These are phyloP conservation scores for Drosophila mulleri DNA, from an alignment of 2,888 invertebrate genomes.

Conservation along the genomic window DNA sequence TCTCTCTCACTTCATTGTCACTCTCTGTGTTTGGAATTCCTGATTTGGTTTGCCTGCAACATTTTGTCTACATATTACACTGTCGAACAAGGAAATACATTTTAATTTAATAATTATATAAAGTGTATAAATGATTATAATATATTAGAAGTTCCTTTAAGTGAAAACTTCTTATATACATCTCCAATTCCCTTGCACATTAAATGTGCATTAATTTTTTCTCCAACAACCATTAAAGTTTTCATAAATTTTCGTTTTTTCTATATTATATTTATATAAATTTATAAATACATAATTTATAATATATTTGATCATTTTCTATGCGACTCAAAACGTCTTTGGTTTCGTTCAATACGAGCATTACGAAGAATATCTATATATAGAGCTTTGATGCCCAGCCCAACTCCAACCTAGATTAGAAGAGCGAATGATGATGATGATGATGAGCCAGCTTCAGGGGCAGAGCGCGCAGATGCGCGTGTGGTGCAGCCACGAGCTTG, in stretches of 20 bases:
- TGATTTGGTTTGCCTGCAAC: conserved; percentile 42
- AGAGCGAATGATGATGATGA: conserved; percentile 76
- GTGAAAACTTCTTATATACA: no score
- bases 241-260: conserved; percentile 10
- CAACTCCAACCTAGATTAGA: conserved; percentile 38
- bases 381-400: conserved; percentile 5
- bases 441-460: conserved; percentile 71
- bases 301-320: conserved; percentile 20
- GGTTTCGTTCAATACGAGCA: conserved; percentile 33
- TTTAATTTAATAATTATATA: background rate
- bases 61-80: conserved; percentile 29
- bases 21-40: conserved; percentile 54
- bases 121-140: background rate
- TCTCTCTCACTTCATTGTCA: conserved; percentile 6
- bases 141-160: no score
- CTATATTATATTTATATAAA: conserved; percentile 22
- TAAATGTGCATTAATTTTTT: background rate
- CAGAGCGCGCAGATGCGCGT: conserved; percentile 74
- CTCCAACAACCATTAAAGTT: background rate
- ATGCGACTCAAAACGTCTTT: conserved; percentile 52
- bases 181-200: background rate
- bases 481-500: conserved; percentile 69
- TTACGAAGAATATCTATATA: conserved; percentile 3
- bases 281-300: conserved; percentile 43
- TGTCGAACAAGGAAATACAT: conserved; percentile 1